Evolutionary conservation across 2,888 invertebrate genomes (phyloP), one percentile per base, ranked within the genome.

Genomic region (Xestia sexstrigata): DNA sequence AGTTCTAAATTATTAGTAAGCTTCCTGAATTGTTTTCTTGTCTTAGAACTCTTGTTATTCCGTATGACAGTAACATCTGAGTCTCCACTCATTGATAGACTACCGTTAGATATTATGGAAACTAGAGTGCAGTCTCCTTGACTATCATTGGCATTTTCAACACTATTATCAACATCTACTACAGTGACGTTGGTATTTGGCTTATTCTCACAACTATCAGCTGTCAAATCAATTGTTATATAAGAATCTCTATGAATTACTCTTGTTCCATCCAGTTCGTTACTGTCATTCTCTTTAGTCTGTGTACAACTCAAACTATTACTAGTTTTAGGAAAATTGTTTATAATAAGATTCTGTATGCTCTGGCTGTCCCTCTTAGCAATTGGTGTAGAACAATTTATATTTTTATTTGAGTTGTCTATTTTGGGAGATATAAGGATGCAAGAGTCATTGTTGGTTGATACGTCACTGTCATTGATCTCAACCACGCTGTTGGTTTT

Each of bases 211-310:
- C 42, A 42, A 42, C 87, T 88, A 6, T 92, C 91, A 0, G 83
- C 75, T 2, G 96, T 96, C 71, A 96, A 90, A 87, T 96, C 96
- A 85, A 96, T 95, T 0, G 96, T 96, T 71, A 94, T 75, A 81
- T 90, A 96, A 0, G 95, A 94, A 76, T 94, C 93, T 11, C 39
- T 84, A 67, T 95, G 94, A 7, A 95, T 94, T 76, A 93, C 88
- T 87, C 88, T 94, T 0, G 95, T 95, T 76, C 47, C 79, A 69
- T 95, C 89, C 20, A 90, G 81, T 8, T 91, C 91, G 39, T 88
- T 81, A 35, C 88, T 90, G 15, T 88, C 85, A 72, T 91, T 90
- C 62, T 87, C 78, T 65, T 42, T 42, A 20, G 74, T 90, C 65
- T 88, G 77, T 17, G 67, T 39, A 3, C 71, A 11, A 35, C 39